Percentiles rank a stretch among this genome's conserved stretches.
phyloP scores from a whole-genome alignment of 1,140 invertebrate genomes.

The Apis laboriosa region DNA sequence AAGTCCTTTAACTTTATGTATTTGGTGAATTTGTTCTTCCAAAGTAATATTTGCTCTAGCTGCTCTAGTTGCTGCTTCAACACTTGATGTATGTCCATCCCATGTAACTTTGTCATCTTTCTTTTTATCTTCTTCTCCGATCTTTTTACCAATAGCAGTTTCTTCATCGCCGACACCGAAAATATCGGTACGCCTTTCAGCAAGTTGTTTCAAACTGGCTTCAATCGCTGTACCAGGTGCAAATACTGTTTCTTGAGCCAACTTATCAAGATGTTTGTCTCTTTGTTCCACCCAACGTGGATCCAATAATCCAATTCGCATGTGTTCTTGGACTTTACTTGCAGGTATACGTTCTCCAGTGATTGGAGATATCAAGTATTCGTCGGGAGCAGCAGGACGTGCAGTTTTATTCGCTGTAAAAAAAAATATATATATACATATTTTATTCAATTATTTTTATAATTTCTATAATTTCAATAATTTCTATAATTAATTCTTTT shows the following conservation, averaged over 20 bases:
- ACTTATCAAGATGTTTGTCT: constrained; percentile 93
- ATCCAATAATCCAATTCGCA: constrained; percentile 98
- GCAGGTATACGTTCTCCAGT: constrained; percentile 98
- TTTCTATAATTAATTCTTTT: background rate
- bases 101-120: constrained; percentile 96
- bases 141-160: constrained; percentile 99
- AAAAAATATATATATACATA: constrained; percentile 10
- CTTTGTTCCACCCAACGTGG: constrained; percentile 98
- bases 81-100: constrained; percentile 98
- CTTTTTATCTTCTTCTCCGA: constrained; percentile 96
- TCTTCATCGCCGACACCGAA: constrained; percentile 99
- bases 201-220: constrained; percentile 96
- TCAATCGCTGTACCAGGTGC: constrained; percentile 96
- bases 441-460: too few relatives aligned
- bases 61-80: constrained; percentile 94
- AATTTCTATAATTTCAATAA: too few relatives aligned
- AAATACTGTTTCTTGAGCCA: constrained; percentile 93
- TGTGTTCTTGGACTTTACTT: constrained; percentile 98
- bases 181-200: constrained; percentile 99
- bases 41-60: constrained; percentile 97
- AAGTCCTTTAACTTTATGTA: constrained; percentile 96
- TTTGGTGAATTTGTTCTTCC: constrained; percentile 98
- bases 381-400: constrained; percentile 86
- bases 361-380: constrained; percentile 98
- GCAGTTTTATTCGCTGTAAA: constrained; percentile 82